Evolutionary conservation across 2,797 vertebrate species (phyloP), one percentile per base, ranked within the genome.

Genomic region (Sparidentex hasta): DNA sequence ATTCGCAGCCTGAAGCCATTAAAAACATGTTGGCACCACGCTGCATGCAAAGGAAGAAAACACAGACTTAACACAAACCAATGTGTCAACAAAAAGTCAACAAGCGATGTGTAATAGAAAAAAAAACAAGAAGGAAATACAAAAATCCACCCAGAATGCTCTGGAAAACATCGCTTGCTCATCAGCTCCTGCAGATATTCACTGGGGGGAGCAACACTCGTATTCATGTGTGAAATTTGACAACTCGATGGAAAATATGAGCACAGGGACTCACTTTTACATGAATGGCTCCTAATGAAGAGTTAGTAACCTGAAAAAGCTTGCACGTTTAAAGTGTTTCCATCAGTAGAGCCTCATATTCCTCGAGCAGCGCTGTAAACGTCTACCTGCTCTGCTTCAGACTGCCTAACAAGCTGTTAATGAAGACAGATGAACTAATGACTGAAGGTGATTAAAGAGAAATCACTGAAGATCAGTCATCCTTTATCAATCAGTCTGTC

Each of bases 191-290:
- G 11, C 44, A 48, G n/a, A 80, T 21, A 57, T 65, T 25, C 59
- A 23, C 11, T 3, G 23, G 33, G 13, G 61, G 55, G 3, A 0
- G 33, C 29, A 20, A 68, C n/a, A 4, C 58, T 25, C 3, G 21
- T 70, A 68, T 50, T 71, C 52, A 74, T 38, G 72, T 71, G 73
- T 82, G 66, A 68, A 69, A 62, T 68, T 20, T 78, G 64, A 80
- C 62, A 54, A 72, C 25, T 77, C 55, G 9, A 8, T 57, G 46
- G 11, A 54, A 69, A 71, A 33, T n/a, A 23, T 13, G 3, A 54
- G 18, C 48, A 43, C 20, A 11, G 55, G 4, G 1, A 14, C 23
- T 63, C 5, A 0, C 33, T 44, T 9, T 38, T 13, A 58, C 17
- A 5, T 51, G n/a, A 66, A 43, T 44, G 17, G 0, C 1, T 54